Percentiles rank a stretch among this genome's conserved stretches.
These are phyloP conservation scores for Heliconius hermathena DNA, from an alignment of 1,140 invertebrate species.

Conservation along the genomic window DNA sequence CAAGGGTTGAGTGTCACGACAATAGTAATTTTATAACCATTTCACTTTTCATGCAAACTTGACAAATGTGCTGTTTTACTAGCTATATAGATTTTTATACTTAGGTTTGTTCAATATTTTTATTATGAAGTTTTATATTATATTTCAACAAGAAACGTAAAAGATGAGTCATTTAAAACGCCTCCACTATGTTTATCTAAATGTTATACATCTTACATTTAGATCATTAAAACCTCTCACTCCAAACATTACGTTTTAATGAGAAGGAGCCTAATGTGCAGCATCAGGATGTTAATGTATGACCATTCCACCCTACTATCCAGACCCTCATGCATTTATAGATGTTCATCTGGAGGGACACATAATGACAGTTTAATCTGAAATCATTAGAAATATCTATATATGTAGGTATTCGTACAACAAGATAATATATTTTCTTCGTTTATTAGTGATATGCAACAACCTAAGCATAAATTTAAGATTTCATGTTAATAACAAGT, in stretches of 20 bases:
- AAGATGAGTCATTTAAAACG: too few species aligned
- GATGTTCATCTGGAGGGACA: constrained; percentile 55
- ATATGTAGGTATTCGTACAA: not conserved
- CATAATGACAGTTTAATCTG: constrained; percentile 44
- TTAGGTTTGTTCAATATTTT: too few species aligned
- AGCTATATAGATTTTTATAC: not conserved
- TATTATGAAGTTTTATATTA: too few species aligned
- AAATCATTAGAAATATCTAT: not conserved
- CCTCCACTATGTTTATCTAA: too few species aligned
- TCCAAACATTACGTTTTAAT: constrained; percentile 6
- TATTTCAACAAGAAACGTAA: too few species aligned
- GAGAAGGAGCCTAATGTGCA: constrained; percentile 13
- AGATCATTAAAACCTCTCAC: not conserved
- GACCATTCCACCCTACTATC: constrained; percentile 39
- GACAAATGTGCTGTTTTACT: constrained; percentile 41
- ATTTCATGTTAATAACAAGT: too few species aligned
- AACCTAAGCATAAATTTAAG: too few species aligned
- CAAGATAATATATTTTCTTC: not conserved
- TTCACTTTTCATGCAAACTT: constrained; percentile 65
- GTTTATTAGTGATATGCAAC: not conserved
- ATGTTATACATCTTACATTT: not conserved
- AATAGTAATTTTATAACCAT: constrained; percentile 61
- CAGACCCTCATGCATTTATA: constrained; percentile 64
- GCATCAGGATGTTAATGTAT: constrained; percentile 12
- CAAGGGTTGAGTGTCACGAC: constrained; percentile 53